Conservation (phyloP, 2,797 vertebrate genomes). For the Phalloptychus januarius region DNA sequence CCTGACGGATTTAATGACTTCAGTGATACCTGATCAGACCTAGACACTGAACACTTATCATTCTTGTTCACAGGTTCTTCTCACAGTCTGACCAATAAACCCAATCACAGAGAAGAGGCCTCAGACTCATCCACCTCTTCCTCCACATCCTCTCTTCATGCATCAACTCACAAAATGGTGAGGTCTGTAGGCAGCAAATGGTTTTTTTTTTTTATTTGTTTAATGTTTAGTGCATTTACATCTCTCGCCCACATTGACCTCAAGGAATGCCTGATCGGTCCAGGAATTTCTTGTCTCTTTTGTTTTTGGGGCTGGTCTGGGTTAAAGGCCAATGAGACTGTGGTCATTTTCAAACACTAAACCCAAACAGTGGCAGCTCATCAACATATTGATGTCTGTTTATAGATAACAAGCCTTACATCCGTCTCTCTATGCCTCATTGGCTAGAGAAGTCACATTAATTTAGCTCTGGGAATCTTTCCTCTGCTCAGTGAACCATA, state of each 20-base stretch:
- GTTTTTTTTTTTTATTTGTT: not conserved
- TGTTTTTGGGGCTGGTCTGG: no score
- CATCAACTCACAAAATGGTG: constrained; percentile 13
- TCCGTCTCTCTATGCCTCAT: no score
- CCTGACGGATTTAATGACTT: constrained; percentile 3
- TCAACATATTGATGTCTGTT: not conserved
- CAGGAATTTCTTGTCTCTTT: not conserved
- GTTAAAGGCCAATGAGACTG: not conserved
- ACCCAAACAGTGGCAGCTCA: not conserved
- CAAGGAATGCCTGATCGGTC: not conserved
- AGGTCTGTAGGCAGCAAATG: not conserved
- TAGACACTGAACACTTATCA: constrained; percentile 3
- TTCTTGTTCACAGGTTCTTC: constrained; percentile 24
- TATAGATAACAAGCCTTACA: not conserved
- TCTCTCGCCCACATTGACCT: not conserved
- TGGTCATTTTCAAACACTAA: not conserved
- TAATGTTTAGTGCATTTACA: not conserved
- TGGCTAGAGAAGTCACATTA: not conserved
- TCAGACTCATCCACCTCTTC: constrained; percentile 5
- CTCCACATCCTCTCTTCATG: not conserved
- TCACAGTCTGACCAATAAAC: not conserved
- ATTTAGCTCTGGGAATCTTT: not conserved
- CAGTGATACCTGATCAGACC: constrained; percentile 10
- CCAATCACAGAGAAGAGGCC: constrained; percentile 10
- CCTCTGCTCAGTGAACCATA: not conserved